A percentile compares a stretch with the other conserved stretches of the same genome.
These are phyloP conservation scores for Agrochola lychnidis DNA, from an alignment of 2,888 invertebrate genomes.

Conservation along the genomic window DNA sequence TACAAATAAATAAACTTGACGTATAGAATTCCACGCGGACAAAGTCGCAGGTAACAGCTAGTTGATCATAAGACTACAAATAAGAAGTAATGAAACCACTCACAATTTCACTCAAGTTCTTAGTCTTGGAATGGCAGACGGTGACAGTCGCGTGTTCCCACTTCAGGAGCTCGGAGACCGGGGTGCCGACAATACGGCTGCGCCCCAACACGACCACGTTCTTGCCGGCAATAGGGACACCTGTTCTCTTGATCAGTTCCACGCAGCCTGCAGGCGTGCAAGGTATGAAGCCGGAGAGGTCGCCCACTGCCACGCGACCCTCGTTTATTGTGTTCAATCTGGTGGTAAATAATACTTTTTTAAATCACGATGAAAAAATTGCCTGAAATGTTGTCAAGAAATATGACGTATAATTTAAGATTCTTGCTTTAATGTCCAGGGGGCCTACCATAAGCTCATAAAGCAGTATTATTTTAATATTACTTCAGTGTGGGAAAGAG, in stretches of 20 bases:
- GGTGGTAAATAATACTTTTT: constrained; percentile 9
- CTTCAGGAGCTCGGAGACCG: constrained; percentile 97
- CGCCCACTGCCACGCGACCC: constrained; percentile 97
- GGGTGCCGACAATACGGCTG: constrained; percentile 99
- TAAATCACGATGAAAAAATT: background rate
- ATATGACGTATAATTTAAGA: background rate
- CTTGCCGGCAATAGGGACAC: constrained; percentile 94
- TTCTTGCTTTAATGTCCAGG: background rate
- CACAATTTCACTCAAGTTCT: constrained; percentile 94
- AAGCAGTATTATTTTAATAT: too few species aligned
- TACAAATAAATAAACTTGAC: too few species aligned
- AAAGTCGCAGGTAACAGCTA: too few species aligned
- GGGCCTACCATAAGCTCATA: too few species aligned
- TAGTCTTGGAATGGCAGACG: constrained; percentile 98
- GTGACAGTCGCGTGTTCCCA: constrained; percentile 99
- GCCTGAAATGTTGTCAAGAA: background rate
- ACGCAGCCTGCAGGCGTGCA: constrained; percentile 99
- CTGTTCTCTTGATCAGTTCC: constrained; percentile 96
- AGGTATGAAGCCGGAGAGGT: constrained; percentile 97
- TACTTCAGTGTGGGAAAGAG: too few species aligned
- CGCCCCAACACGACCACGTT: constrained; percentile 98
- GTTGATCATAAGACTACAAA: too few species aligned
- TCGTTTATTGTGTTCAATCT: constrained; percentile 98
- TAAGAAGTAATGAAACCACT: constrained; percentile 60
- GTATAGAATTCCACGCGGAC: too few species aligned